phyloP scores from a whole-genome alignment of 2,888 invertebrate species.

The Andrena dorsata region DNA sequence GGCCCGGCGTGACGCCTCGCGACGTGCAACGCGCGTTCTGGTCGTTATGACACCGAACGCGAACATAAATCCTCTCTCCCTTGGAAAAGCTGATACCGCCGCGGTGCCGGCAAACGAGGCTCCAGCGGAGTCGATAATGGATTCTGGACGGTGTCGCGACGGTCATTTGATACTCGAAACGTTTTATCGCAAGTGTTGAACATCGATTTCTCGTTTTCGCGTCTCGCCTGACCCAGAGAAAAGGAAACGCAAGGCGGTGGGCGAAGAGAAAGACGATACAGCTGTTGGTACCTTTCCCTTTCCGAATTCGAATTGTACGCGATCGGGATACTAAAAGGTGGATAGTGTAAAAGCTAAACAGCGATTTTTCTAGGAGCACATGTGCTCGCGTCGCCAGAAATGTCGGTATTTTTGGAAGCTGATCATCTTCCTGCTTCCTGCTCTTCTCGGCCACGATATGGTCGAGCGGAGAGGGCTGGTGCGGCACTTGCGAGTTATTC shows the following conservation, averaged over 20 bases:
- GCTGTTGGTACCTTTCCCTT: no score
- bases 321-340: no score
- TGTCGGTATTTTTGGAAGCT: slow-evolving; percentile 28
- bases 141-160: slow-evolving; percentile 43
- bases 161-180: background rate
- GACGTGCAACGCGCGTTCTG: slow-evolving; percentile 49
- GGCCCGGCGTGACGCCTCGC: slow-evolving; percentile 54
- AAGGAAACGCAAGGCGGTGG: no score
- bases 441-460: slow-evolving; percentile 49
- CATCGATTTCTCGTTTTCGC: slow-evolving; percentile 41
- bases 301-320: no score
- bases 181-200: background rate
- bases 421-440: slow-evolving; percentile 50
- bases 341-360: background rate
- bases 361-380: background rate
- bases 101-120: slow-evolving; percentile 35
- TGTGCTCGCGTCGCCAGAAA: slow-evolving; percentile 20
- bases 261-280: no score
- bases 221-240: background rate
- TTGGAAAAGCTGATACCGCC: slow-evolving; percentile 33
- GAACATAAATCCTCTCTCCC: slow-evolving; percentile 74
- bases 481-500: slow-evolving; percentile 67
- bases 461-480: slow-evolving; percentile 39
- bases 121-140: slow-evolving; percentile 56
- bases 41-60: slow-evolving; percentile 68